Percentiles rank a stretch among this genome's conserved stretches.
Conservation (phyloP, 2,888 invertebrate species). For the Hermaeophaga mercurialis region DNA sequence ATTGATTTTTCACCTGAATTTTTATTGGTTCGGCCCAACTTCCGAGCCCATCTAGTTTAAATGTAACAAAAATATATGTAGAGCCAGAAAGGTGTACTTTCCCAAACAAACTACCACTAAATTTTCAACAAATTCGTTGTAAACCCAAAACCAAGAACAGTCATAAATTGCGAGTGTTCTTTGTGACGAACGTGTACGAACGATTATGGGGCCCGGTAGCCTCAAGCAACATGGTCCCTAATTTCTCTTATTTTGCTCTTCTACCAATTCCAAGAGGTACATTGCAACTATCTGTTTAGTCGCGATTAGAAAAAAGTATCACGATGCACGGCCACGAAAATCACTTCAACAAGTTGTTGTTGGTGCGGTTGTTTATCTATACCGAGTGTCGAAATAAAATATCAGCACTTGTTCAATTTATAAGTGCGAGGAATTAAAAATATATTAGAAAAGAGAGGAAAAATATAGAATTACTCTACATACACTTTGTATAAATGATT, state of each 20-base stretch:
- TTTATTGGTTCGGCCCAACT: slow-evolving; percentile 3
- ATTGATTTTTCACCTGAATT: slow-evolving; percentile 7
- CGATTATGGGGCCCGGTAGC: slow-evolving; percentile 7
- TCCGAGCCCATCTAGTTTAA: neutral
- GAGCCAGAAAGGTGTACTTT: slow-evolving; percentile 5
- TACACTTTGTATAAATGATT: no score
- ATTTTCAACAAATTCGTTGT: slow-evolving; percentile 24
- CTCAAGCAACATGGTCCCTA: slow-evolving; percentile 1
- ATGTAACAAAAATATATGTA: slow-evolving; percentile 17
- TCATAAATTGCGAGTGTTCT: slow-evolving; percentile 22
- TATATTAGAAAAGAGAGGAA: no score
- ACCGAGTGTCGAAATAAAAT: no score
- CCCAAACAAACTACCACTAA: slow-evolving; percentile 24
- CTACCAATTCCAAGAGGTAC: no score
- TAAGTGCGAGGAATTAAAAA: no score
- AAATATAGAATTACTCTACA: no score
- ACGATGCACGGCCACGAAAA: no score
- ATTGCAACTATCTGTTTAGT: no score
- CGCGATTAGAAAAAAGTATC: no score
- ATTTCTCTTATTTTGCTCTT: slow-evolving; percentile 2
- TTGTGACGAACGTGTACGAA: slow-evolving; percentile 18
- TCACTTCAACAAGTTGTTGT: no score
- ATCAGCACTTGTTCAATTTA: no score
- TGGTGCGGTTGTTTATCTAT: no score
- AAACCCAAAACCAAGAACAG: slow-evolving; percentile 21